A percentile compares a stretch with the other conserved stretches of the same genome.
Conservation (phyloP, 2,113 vertebrate genomes). For the Passer montanus region DNA sequence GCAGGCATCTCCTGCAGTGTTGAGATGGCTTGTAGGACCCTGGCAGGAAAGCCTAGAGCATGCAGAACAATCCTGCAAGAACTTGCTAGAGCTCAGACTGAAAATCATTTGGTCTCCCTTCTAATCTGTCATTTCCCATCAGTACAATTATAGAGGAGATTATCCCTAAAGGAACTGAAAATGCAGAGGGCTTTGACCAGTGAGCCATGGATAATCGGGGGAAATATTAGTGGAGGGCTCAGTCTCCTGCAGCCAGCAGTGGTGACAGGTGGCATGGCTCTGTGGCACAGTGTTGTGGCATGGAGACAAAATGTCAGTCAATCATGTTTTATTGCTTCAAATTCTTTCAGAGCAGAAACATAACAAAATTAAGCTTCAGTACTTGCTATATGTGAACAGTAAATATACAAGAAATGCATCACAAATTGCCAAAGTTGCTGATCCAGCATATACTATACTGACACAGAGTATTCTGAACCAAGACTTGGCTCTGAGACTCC, state of each 20-base stretch:
- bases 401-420: not conserved
- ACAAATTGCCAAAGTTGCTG: not conserved
- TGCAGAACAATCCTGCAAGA: not conserved
- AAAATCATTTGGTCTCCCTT: not conserved
- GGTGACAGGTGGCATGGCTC: not conserved
- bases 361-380: not conserved
- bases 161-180: not conserved
- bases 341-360: not conserved
- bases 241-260: not conserved
- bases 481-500: not conserved
- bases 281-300: not conserved
- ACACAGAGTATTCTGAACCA: not conserved
- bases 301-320: not conserved
- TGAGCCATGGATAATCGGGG: not conserved
- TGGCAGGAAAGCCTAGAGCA: not conserved
- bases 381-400: not conserved
- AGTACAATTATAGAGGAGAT: not conserved
- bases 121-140: not conserved
- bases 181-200: not conserved
- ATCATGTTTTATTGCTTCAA: constrained; percentile 10
- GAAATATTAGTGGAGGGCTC: not conserved
- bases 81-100: not conserved
- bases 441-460: not conserved
- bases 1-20: not conserved
- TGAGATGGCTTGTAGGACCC: not conserved